Base-by-base conservation (phyloP, 2,113 vertebrate genomes). In the Crocuta crocuta region DNA sequence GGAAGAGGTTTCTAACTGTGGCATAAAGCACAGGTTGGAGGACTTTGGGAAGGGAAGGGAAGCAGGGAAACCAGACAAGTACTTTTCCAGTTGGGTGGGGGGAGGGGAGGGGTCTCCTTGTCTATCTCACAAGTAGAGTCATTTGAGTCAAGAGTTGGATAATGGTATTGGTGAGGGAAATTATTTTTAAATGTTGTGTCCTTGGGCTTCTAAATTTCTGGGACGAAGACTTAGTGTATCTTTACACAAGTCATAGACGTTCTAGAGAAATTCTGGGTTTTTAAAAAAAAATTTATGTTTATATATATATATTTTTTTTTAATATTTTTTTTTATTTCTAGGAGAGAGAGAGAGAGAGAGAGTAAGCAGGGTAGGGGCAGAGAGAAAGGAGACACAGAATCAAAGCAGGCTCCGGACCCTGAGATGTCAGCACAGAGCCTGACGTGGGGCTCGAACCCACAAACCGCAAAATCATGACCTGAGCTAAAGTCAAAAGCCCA, bases 221-320 rank as follows among this genome's bases (percentile, higher is more conserved):
- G 91, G 83, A 86, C 80, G 83, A 65, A 58, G 65, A 86, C 11
- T 76, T 39, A 80, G 53, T 23, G 24, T 45, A 26, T n/a, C 43
- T 78, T 92, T 82, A 50, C 26, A 61, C 3, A 81, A 82, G 68
- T 93, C 74, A 13, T 24, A 80, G 7, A 11, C 39, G 6, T 45
- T 96, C n/a, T 58, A 74, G 76, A 68, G 70, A 95, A 73, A 71
- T 76, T 76, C 86, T 86, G 35, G 5, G 5, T 63, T 93, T 92
- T 39, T 39, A 39, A 39, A 39, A 39, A 39, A 39, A 39, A 39
- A 39, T 61, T 61, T 61, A 61, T 9, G 58, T 61, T 23, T 61
- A 61, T 61, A 21, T 61, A 61, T 61, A n/a, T n/a, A n/a, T n/a
- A n/a, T n/a, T n/a, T n/a, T n/a, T n/a, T n/a, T n/a, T n/a, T n/a